phyloP scores from a whole-genome alignment of 1,140 invertebrate genomes.

The Anastatus disparis region DNA sequence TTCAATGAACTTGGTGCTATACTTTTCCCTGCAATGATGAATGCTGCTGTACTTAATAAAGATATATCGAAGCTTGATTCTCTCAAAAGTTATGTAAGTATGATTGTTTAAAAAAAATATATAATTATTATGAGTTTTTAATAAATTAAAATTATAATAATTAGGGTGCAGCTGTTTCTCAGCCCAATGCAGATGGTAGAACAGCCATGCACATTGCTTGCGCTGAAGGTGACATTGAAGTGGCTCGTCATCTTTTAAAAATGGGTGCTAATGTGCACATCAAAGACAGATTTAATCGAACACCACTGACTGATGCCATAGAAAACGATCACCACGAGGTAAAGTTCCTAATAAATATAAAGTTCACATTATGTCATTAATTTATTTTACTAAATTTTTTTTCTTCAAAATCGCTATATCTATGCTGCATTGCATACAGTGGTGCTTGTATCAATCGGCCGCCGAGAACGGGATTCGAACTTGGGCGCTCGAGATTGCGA shows the following conservation, averaged over 20 bases:
- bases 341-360: conserved; percentile 20
- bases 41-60: conserved; percentile 75
- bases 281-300: conserved; percentile 73
- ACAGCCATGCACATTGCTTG: conserved; percentile 87
- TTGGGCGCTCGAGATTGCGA: no score
- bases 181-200: conserved; percentile 80
- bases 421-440: no score
- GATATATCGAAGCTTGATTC: conserved; percentile 71
- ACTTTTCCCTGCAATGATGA: conserved; percentile 82
- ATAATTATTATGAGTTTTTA: not conserved
- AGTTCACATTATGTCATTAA: no score
- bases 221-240: conserved; percentile 73
- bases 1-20: conserved; percentile 76
- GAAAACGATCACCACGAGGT: conserved; percentile 72
- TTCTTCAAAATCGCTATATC: no score
- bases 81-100: conserved; percentile 64
- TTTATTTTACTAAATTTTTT: no score
- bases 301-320: conserved; percentile 74
- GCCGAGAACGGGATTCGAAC: no score
- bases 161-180: conserved; percentile 80
- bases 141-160: no score
- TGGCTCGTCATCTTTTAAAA: conserved; percentile 80
- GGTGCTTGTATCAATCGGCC: no score
- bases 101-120: not conserved
- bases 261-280: conserved; percentile 88